Percentiles rank a stretch among this genome's conserved stretches.
Evolutionary conservation across 2,888 invertebrate species (phyloP).

Genomic region (Tuberolachnus salignus): DNA sequence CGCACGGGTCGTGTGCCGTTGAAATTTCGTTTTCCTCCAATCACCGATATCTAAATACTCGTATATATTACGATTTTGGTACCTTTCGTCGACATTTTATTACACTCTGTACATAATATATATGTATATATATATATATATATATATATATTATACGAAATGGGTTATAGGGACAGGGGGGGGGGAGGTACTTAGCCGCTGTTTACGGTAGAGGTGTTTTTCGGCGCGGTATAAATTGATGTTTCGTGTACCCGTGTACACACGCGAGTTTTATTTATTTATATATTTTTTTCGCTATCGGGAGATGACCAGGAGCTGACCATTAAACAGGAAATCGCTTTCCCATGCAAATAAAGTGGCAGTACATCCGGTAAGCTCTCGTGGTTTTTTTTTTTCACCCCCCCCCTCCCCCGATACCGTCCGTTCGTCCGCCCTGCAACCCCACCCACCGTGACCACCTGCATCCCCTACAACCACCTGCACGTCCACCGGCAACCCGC

Average conservation of each 20-base stretch:
- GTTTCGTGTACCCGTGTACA: background rate
- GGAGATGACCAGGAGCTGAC: slow-evolving; percentile 8
- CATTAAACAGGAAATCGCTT: slow-evolving; percentile 45
- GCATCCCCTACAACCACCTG: too few relatives aligned
- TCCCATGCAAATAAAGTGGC: slow-evolving; percentile 43
- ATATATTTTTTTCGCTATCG: background rate
- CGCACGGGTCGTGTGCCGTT: too few relatives aligned
- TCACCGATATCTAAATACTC: background rate
- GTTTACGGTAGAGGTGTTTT: background rate
- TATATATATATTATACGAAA: background rate
- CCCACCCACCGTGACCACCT: background rate
- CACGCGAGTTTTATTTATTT: background rate
- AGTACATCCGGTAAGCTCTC: background rate
- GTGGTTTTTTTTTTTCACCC: background rate
- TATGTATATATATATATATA: too few relatives aligned
- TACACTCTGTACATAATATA: too few relatives aligned
- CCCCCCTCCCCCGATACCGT: too few relatives aligned
- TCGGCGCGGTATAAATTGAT: background rate
- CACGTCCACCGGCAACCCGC: too few relatives aligned
- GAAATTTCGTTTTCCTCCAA: background rate
- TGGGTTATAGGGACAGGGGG: background rate
- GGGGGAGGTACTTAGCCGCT: too few relatives aligned
- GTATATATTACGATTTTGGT: background rate
- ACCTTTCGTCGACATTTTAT: background rate
- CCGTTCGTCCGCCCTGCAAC: background rate